phyloP scores from a whole-genome alignment of 2,888 invertebrate species.

The Unio delphinus region DNA sequence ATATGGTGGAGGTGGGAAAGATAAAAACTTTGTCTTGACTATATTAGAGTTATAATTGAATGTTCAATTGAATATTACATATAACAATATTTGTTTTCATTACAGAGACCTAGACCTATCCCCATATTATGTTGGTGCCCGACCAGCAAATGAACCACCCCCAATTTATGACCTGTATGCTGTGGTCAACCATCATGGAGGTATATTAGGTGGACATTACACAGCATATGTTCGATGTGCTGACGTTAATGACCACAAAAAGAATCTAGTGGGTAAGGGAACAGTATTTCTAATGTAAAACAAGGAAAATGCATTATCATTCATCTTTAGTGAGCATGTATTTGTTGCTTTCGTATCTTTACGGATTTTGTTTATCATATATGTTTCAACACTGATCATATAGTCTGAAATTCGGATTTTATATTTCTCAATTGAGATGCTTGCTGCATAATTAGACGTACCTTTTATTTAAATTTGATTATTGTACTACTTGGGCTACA shows the following conservation, averaged over 20 bases:
- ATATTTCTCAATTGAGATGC: no score
- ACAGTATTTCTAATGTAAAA: neutral
- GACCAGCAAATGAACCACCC: conserved; percentile 46
- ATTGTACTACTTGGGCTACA: no score
- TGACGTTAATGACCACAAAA: conserved; percentile 58
- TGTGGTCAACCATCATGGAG: conserved; percentile 74
- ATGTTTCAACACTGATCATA: no score
- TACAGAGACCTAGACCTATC: conserved; percentile 71
- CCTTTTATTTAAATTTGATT: no score
- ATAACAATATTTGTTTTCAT: conserved; percentile 6
- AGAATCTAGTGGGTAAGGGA: conserved; percentile 71
- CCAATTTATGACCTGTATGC: conserved; percentile 74
- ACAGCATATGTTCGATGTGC: conserved; percentile 72
- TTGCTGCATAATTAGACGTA: no score
- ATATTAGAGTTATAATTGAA: no score
- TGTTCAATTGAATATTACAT: no score
- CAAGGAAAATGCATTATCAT: neutral
- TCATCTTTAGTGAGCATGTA: neutral
- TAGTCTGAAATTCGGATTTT: no score
- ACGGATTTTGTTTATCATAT: neutral
- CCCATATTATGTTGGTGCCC: conserved; percentile 61
- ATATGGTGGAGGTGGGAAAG: no score
- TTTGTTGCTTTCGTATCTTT: neutral
- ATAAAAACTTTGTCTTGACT: no score
- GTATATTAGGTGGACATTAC: conserved; percentile 74